Evolutionary conservation across 92 coral and sea anemone species (phyloP), one percentile per base, ranked within the genome.

Genomic region (Palythoa caribaeorum): DNA sequence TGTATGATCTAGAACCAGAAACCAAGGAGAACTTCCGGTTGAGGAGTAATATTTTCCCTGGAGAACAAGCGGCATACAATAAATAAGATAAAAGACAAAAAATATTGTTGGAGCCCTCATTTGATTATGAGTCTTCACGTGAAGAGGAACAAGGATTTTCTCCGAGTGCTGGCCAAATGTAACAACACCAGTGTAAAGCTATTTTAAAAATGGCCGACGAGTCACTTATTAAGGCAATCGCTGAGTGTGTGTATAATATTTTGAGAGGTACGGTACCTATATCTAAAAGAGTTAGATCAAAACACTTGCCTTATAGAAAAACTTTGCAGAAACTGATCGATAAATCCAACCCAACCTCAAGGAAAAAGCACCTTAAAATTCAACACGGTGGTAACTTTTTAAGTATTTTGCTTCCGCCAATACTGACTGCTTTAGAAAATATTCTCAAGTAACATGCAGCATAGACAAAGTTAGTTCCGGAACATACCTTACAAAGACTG

Each of bases 1-100:
- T 85, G 87, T n/a, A n/a, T 78, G 95, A 87, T 60, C 89, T 90
- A 52, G 90, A 91, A 51, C n/a, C n/a, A n/a, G n/a, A n/a, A n/a
- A n/a, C n/a, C n/a, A n/a, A n/a, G n/a, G n/a, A n/a, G n/a, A n/a
- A n/a, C n/a, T n/a, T n/a, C n/a, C n/a, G n/a, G n/a, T n/a, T n/a
- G n/a, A n/a, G n/a, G n/a, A n/a, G n/a, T n/a, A n/a, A n/a, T n/a
- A n/a, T n/a, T n/a, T n/a, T n/a, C n/a, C n/a, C n/a, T n/a, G 75
- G 86, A 73, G 16, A 38, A 73, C 38, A 73, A 35, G 77, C 10
- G 77, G 40, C 17, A 36, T 44, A 20, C 73, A 69, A 5, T 69
- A 69, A 20, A 69, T 28, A 35, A 69, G 73, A 69, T 69, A 69
- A 69, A 69, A 69, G 3, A 69, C 73, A 69, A 35, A 8, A 35